Conservation (phyloP, 2,888 invertebrate genomes). For the Diogma glabrata region DNA sequence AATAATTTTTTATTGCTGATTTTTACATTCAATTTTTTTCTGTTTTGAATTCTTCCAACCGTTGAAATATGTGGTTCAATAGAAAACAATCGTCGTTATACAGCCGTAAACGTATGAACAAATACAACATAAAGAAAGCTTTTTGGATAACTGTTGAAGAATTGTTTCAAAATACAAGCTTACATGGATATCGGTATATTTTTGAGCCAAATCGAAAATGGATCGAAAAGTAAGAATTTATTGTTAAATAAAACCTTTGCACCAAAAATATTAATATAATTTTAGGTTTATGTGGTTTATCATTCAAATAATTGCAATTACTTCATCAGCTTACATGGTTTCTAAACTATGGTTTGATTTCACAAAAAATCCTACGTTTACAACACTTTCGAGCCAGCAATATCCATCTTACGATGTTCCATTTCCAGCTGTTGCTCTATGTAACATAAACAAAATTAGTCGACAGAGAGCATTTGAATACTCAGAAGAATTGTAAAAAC, state of each 20-base stretch:
- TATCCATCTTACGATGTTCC: conserved; percentile 41
- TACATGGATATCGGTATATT: conserved; percentile 15
- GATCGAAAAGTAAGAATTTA: conserved; percentile 9
- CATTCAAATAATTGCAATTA: conserved; percentile 22
- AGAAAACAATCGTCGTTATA: no score
- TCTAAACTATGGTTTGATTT: conserved; percentile 23
- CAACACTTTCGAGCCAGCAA: conserved; percentile 38
- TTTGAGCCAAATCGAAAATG: conserved; percentile 1
- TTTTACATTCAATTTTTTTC: no score
- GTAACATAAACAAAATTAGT: conserved; percentile 46
- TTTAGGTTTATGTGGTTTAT: conserved; percentile 26
- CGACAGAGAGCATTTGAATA: conserved; percentile 30
- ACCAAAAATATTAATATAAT: conserved; percentile 11
- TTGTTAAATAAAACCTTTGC: not conserved
- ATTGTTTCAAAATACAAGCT: conserved; percentile 13
- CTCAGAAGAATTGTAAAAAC: conserved; percentile 35
- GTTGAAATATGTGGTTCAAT: no score
- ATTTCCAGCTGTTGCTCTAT: conserved; percentile 46
- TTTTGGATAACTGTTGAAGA: conserved; percentile 12
- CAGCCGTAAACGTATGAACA: no score
- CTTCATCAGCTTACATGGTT: conserved; percentile 22
- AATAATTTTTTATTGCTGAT: no score
- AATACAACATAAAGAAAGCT: no score
- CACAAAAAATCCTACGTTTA: conserved; percentile 34
- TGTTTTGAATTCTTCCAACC: no score